phyloP scores from a whole-genome alignment of 2,797 vertebrate species.

The Lerista edwardsae region DNA sequence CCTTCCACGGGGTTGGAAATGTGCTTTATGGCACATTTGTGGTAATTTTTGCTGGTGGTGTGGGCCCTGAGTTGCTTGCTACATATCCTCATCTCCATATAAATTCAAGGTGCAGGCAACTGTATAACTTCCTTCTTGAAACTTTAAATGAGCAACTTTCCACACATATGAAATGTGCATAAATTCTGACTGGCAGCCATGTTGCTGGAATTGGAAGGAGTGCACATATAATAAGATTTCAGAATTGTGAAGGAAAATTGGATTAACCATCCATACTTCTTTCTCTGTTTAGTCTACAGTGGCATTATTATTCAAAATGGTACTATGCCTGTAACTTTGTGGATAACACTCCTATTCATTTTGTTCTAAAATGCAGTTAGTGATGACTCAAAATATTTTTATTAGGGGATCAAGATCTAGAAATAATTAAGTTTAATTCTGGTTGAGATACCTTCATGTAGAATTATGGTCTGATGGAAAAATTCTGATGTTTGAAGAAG shows the following conservation, averaged over 20 bases:
- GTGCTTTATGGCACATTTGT: too few species aligned
- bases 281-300: conserved; percentile 48
- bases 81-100: conserved; percentile 36
- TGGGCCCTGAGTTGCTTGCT: conserved; percentile 8
- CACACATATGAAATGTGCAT: conserved; percentile 48
- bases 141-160: conserved; percentile 56
- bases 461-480: conserved; percentile 53
- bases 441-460: conserved; percentile 50
- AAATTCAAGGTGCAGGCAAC: conserved; percentile 47
- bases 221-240: not conserved
- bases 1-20: too few species aligned
- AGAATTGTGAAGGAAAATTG: conserved; percentile 44
- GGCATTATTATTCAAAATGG: conserved; percentile 61
- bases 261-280: conserved; percentile 42
- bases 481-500: conserved; percentile 51
- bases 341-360: conserved; percentile 58
- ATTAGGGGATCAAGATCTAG: conserved; percentile 23
- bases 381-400: conserved; percentile 56
- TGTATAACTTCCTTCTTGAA: conserved; percentile 59
- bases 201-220: conserved; percentile 20
- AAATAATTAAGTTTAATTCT: conserved; percentile 46
- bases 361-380: conserved; percentile 51
- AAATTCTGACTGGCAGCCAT: conserved; percentile 15
- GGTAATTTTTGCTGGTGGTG: too few species aligned
- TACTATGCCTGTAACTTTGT: conserved; percentile 56